Evolutionary conservation across 2,888 invertebrate genomes (phyloP).

Genomic region (Rotaria socialis): DNA sequence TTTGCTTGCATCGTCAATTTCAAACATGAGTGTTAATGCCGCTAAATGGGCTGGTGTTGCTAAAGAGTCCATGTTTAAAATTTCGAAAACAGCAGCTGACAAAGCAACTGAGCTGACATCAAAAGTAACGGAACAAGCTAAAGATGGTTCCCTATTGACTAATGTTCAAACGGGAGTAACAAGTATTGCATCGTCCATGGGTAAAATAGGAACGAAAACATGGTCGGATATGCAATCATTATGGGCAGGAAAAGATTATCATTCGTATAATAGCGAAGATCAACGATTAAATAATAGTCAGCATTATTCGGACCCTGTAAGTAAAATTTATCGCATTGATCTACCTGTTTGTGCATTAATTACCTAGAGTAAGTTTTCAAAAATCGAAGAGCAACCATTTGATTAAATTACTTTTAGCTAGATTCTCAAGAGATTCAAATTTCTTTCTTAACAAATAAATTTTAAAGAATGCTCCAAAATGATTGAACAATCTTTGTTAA

Average conservation of each 20-base stretch:
- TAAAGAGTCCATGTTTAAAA: slow-evolving; percentile 50
- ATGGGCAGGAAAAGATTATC: slow-evolving; percentile 54
- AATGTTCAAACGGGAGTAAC: slow-evolving; percentile 47
- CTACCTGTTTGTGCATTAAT: too few species aligned
- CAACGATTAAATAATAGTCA: slow-evolving; percentile 48
- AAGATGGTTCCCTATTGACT: slow-evolving; percentile 57
- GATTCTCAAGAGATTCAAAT: too few species aligned
- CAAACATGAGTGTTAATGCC: slow-evolving; percentile 43
- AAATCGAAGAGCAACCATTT: too few species aligned
- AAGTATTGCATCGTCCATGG: slow-evolving; percentile 8
- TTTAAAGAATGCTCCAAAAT: too few species aligned
- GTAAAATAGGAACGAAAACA: slow-evolving; percentile 49
- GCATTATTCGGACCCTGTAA: not conserved
- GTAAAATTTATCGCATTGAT: not conserved
- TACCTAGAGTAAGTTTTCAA: too few species aligned
- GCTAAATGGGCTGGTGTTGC: slow-evolving; percentile 43
- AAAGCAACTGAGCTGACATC: slow-evolving; percentile 49
- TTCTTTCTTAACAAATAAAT: too few species aligned
- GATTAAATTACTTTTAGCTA: too few species aligned
- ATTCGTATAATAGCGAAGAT: slow-evolving; percentile 50
- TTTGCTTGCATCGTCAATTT: slow-evolving; percentile 6
- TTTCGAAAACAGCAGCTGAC: slow-evolving; percentile 49
- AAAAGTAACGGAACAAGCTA: slow-evolving; percentile 57
- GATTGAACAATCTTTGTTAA: too few species aligned
- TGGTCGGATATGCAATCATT: slow-evolving; percentile 57